phyloP scores from a whole-genome alignment of 2,797 vertebrate species.

The Anguilla pacifica region DNA sequence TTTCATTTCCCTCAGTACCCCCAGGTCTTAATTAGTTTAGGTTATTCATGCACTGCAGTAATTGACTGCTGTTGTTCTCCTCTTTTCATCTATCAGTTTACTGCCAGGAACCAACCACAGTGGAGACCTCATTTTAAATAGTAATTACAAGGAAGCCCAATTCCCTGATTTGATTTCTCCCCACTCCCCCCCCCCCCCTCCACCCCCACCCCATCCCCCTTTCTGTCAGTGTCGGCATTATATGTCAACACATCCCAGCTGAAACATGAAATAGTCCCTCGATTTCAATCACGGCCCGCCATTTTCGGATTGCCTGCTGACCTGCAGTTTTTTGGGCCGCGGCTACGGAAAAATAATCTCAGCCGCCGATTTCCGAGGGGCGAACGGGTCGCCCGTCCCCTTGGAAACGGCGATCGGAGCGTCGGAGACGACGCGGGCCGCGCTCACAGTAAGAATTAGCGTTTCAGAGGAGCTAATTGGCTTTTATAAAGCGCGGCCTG shows the following conservation, averaged over 20 bases:
- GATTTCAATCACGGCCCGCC: neutral
- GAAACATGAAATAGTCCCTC: neutral
- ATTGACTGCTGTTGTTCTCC: slow-evolving; percentile 37
- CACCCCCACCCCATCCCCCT: neutral
- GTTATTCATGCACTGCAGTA: slow-evolving; percentile 35
- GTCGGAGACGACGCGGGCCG: neutral
- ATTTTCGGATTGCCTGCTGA: slow-evolving; percentile 6
- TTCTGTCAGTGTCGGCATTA: slow-evolving; percentile 11
- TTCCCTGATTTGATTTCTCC: slow-evolving; percentile 31
- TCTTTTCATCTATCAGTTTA: slow-evolving; percentile 38
- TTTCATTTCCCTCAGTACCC: slow-evolving; percentile 19
- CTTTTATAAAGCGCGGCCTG: neutral
- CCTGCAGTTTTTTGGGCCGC: neutral
- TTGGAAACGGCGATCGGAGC: neutral
- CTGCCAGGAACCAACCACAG: slow-evolving; percentile 34
- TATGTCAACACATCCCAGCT: slow-evolving; percentile 1
- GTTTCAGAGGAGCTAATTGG: slow-evolving; percentile 8
- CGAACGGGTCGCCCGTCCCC: neutral
- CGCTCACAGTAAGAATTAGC: neutral
- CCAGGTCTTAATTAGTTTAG: slow-evolving; percentile 30
- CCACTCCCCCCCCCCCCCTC: neutral
- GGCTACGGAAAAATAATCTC: neutral
- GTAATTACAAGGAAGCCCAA: slow-evolving; percentile 29
- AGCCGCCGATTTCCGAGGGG: neutral
- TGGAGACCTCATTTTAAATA: slow-evolving; percentile 35